These are phyloP conservation scores for Epinephelus cyanopodus DNA, from an alignment of 2,113 vertebrate genomes.

Conservation along the genomic window DNA sequence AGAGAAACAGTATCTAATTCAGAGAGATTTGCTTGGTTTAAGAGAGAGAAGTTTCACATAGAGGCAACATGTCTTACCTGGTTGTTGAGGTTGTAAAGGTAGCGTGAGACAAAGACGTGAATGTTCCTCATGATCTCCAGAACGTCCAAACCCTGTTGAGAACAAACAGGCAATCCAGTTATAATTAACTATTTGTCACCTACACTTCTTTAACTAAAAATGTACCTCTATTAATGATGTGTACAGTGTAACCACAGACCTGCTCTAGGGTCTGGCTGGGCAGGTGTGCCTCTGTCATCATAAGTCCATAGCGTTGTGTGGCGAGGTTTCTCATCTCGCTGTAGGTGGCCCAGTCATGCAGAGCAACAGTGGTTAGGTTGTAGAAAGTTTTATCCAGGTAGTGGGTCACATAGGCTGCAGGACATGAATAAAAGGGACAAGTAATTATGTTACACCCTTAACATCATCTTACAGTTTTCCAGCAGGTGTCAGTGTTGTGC, in stretches of 20 bases:
- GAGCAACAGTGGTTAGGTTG: conserved; percentile 96
- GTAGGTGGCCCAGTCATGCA: conserved; percentile 99
- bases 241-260: conserved; percentile 72
- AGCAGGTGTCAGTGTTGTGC: conserved; percentile 13
- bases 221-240: neutral
- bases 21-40: neutral
- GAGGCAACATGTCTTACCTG: conserved; percentile 84
- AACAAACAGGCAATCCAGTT: conserved; percentile 29
- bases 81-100: conserved; percentile 99
- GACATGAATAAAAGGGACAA: neutral
- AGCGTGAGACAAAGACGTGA: conserved; percentile 98
- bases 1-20: neutral
- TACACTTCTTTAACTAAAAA: neutral
- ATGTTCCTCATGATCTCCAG: conserved; percentile 99
- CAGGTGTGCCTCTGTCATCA: conserved; percentile 97
- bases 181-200: rapidly evolving
- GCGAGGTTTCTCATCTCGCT: conserved; percentile 99
- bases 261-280: conserved; percentile 99
- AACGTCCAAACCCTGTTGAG: conserved; percentile 94
- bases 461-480: neutral
- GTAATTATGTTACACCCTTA: neutral
- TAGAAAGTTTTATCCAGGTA: conserved; percentile 99
- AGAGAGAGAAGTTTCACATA: rapidly evolving
- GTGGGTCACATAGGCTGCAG: conserved; percentile 94
- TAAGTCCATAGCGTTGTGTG: conserved; percentile 94